These are phyloP conservation scores for Procavia capensis DNA, from an alignment of 2,113 vertebrate species.

Conservation along the genomic window DNA sequence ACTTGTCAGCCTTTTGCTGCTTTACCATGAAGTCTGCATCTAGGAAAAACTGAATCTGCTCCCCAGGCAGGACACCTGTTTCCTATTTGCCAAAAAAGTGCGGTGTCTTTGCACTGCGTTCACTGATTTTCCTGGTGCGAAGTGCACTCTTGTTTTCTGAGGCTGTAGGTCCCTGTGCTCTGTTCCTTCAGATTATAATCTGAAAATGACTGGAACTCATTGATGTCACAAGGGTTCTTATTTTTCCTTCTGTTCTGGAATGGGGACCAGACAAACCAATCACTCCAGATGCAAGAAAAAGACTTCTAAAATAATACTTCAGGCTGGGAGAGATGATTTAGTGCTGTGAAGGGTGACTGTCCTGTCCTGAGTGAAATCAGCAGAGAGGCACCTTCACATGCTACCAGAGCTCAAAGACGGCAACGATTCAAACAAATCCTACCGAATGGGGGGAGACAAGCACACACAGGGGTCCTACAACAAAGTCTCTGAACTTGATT, in stretches of 20 bases:
- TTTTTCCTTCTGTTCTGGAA: slow-evolving; percentile 2
- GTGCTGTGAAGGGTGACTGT: background rate
- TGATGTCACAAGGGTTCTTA: background rate
- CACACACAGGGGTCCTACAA: no score
- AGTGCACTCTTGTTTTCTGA: background rate
- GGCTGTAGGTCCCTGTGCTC: background rate
- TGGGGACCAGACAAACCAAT: background rate
- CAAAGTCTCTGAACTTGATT: no score
- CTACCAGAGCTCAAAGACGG: background rate
- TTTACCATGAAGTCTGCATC: slow-evolving; percentile 44
- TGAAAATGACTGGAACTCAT: background rate
- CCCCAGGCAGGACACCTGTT: slow-evolving; percentile 20
- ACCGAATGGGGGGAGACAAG: background rate
- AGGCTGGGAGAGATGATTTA: background rate
- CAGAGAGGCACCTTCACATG: background rate
- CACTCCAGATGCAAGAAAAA: background rate
- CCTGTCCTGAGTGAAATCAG: background rate
- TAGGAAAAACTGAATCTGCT: background rate
- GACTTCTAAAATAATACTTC: slow-evolving; percentile 18
- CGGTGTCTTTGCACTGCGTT: background rate
- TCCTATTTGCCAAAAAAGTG: slow-evolving; percentile 37
- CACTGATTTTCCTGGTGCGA: slow-evolving; percentile 29
- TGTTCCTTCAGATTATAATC: slow-evolving; percentile 33
- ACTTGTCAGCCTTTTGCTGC: background rate
- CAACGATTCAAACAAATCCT: background rate